Evolutionary conservation across 1,140 invertebrate species (phyloP), one percentile per base, ranked within the genome.

Genomic region (Zaprionus taronus): DNA sequence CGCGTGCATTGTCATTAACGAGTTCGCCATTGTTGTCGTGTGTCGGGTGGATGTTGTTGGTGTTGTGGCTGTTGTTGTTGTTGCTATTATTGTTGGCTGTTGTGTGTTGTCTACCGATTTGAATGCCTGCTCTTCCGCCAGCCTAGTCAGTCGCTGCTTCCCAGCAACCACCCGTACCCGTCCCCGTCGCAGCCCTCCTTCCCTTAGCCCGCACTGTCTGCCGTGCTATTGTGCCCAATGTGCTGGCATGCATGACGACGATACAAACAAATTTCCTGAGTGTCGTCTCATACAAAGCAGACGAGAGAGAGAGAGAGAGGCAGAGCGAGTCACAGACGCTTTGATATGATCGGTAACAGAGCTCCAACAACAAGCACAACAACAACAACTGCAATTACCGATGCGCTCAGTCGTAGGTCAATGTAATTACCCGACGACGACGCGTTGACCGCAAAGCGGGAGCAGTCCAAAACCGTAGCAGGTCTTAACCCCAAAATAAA

Each of bases 161-260:
- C 49, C 31, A 34, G 15, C 34, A 7, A 11, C 44, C 28, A 20
- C 38, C 31, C 44, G 5, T 5, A n/a, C 17, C 6, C 20, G 31
- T 5, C 20, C 17, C 6, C 20, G 31, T n/a, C 22, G 36, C 17
- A n/a, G 41, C 57, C 60, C 11, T 28, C 57, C 28, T 34, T 57
- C n/a, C 60, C 11, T 24, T 53, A 22, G 38, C 57, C n/a, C 20
- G n/a, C 49, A 9, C n/a, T 64, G 47, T 17, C 26, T 53, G 28
- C 58, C 41, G 20, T 22, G 51, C 70, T 71, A 85, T 91, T 91
- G 91, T 91, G 85, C 91, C 79, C 65, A 87, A 91, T 92, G 87
- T 77, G 77, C 76, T 79, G 83, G 86, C 91, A 92, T 91, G 91
- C 91, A 91, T 92, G 91, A 92, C 91, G 85, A 77, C 74, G 83